Evolutionary conservation across 1,140 invertebrate species (phyloP).

Genomic region (Hypothenemus hampei): DNA sequence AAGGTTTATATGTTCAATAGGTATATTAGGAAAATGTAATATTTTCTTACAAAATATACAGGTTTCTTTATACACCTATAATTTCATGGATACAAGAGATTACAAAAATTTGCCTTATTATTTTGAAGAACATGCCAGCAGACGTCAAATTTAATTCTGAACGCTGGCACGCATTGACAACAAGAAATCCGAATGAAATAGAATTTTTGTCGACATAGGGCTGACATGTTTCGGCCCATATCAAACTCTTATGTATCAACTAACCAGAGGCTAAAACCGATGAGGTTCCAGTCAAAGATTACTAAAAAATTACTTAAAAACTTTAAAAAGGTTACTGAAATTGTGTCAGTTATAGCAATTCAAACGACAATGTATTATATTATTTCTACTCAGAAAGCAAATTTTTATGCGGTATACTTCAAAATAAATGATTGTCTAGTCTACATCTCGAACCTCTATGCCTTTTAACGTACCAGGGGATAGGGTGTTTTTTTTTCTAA

Average conservation of each 20-base stretch:
- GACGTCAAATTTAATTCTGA: neutral
- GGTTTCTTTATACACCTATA: too few species aligned
- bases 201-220: constrained; percentile 21
- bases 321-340: too few species aligned
- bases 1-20: too few species aligned
- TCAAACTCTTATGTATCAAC: constrained; percentile 11
- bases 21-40: too few species aligned
- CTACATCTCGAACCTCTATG: neutral
- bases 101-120: neutral
- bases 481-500: too few species aligned
- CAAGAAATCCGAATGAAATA: constrained; percentile 12
- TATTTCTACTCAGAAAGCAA: neutral
- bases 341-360: too few species aligned
- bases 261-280: too few species aligned
- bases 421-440: constrained; percentile 1
- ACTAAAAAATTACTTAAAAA: too few species aligned
- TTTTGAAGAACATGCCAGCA: neutral
- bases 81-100: too few species aligned
- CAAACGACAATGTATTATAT: neutral
- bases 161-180: neutral
- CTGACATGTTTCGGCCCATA: constrained; percentile 16
- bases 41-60: too few species aligned
- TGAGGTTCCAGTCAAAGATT: too few species aligned
- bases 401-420: neutral
- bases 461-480: too few species aligned